Evolutionary conservation across 2,113 vertebrate species (phyloP).

Genomic region (Tupaia chinensis): DNA sequence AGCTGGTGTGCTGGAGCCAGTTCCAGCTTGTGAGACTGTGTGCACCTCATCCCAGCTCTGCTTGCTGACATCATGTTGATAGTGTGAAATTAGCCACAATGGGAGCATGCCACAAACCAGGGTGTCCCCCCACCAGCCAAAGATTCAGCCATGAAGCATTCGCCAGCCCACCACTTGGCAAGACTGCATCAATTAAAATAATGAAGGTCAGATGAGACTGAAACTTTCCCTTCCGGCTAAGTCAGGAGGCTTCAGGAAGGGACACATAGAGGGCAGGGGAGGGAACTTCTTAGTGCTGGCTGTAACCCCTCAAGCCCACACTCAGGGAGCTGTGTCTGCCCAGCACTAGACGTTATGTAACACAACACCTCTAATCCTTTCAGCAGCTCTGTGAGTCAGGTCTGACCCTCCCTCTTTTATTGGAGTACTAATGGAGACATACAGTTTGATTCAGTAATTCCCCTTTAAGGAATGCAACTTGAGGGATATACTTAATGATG

Average conservation of each 20-base stretch:
- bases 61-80: not conserved
- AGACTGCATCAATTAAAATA: not conserved
- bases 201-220: not conserved
- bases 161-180: not conserved
- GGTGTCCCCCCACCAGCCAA: not conserved
- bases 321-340: not conserved
- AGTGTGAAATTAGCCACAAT: constrained; percentile 14
- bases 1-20: not conserved
- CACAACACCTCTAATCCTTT: not conserved
- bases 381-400: not conserved
- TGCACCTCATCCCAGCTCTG: not conserved
- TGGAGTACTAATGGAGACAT: not conserved
- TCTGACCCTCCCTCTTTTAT: not conserved
- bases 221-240: not conserved
- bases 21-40: not conserved
- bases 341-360: not conserved
- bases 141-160: constrained; percentile 15
- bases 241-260: not conserved
- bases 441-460: not conserved
- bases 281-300: too few relatives aligned
- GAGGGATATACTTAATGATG: not conserved
- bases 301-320: not conserved
- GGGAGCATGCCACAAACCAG: not conserved
- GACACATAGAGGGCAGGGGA: not conserved
- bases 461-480: not conserved